Evolutionary conservation across 2,113 vertebrate species (phyloP).

Genomic region (Dissostichus mawsoni): DNA sequence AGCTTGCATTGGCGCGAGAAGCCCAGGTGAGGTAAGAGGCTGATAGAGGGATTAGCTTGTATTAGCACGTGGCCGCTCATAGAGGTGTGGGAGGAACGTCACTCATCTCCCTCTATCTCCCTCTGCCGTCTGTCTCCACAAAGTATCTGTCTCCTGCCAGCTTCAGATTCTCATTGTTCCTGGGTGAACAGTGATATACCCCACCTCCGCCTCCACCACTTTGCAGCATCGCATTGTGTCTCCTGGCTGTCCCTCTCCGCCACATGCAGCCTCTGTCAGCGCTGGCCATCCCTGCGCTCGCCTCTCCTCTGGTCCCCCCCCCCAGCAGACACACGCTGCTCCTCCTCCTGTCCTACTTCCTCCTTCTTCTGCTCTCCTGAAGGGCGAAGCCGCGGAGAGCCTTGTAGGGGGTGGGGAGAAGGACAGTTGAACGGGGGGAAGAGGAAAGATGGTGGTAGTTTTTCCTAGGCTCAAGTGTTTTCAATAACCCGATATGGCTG

Average conservation of each 20-base stretch:
- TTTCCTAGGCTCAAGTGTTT: slow-evolving; percentile 4
- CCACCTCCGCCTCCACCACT: slow-evolving; percentile 5
- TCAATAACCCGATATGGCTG: slow-evolving; percentile 2
- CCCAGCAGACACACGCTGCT: slow-evolving; percentile 39
- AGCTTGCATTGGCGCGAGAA: slow-evolving; percentile 24
- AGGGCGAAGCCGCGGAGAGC: slow-evolving; percentile 57
- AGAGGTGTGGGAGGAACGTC: slow-evolving; percentile 49
- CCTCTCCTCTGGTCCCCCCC: slow-evolving; percentile 24
- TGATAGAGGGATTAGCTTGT: slow-evolving; percentile 72
- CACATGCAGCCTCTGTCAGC: slow-evolving; percentile 34
- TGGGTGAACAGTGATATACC: slow-evolving; percentile 36
- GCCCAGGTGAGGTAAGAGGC: slow-evolving; percentile 65
- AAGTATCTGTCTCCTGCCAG: slow-evolving; percentile 52
- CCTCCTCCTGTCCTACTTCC: slow-evolving; percentile 78
- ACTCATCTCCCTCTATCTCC: slow-evolving; percentile 35
- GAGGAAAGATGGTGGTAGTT: slow-evolving; percentile 13
- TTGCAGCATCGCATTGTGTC: slow-evolving; percentile 45
- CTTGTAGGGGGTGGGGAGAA: not conserved
- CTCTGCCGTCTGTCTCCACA: slow-evolving; percentile 33
- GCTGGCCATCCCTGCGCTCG: slow-evolving; percentile 17
- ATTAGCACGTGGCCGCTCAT: slow-evolving; percentile 64
- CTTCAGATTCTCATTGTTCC: slow-evolving; percentile 48
- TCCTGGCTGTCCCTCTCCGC: slow-evolving; percentile 35
- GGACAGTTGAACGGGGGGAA: not conserved
- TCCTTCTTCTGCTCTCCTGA: slow-evolving; percentile 61